Base-by-base conservation (phyloP, 2,797 vertebrate species). In the Pangasius djambal region DNA sequence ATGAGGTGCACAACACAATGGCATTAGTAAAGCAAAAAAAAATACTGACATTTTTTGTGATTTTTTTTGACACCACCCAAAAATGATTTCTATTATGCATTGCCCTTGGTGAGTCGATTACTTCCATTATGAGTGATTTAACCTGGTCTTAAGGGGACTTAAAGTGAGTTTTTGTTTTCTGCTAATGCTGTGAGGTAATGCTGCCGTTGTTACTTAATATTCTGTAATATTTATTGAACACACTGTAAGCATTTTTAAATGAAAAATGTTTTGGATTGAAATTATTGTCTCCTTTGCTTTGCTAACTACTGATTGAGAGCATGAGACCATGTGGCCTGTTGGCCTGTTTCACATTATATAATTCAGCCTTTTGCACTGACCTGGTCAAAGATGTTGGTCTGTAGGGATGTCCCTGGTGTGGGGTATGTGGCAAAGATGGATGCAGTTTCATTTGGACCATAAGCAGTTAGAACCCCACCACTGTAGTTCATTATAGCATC, bases 351-450 rank as follows among this genome's bases (percentile, higher is more conserved):
- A 25, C 1, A 9, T 6, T 55, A 20, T 7, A 48, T 50, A 83
- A 88, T 61, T 81, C 63, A 69, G 5, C 3, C 7, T 16, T 44
- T 3, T 69, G 25, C 16, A 89, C 93, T 88, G 44, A 97, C 97
- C 95, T 97, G 97, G 90, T 97, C 97, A 6, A 98, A 90, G 89
- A 98, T 96, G 78, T 95, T 96, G 0, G 94, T 95, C 55, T 88
- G 28, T 1, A 97, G 3, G 9, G 93, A 95, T 0, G 97, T 8
- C 0, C 94, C 93, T 9, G 94, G 94, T 0, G 95, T 87, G 0
- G 97, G 97, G 91, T 97, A 97, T 0, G 97, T 97, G 89, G 96
- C 96, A 6, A 98, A 98, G 92, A 97, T 97, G 7, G 97, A 97
- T 0, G 97, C 97, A 0, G 97, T 98, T 92, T 97, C 97, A 75